Conservation (phyloP, 2,797 vertebrate genomes). For the Sphenopsis melanotis region DNA sequence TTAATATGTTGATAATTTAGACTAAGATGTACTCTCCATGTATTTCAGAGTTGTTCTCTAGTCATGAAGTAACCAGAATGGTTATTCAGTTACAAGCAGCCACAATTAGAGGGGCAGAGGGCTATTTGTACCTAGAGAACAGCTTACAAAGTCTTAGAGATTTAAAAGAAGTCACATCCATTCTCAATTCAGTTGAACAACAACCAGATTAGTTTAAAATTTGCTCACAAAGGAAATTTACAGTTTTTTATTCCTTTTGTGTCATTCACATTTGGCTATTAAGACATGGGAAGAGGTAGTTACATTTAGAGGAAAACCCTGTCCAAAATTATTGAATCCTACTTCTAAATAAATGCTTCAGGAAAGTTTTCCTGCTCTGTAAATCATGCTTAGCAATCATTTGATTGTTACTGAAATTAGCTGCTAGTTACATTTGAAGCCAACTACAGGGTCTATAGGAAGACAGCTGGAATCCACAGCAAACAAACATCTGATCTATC, state of each 20-base stretch:
- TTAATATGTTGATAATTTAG: not conserved
- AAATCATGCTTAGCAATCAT: not conserved
- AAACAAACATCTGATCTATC: not conserved
- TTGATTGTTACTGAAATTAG: not conserved
- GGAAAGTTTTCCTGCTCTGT: not conserved
- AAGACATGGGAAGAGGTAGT: not conserved
- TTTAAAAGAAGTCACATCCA: not conserved
- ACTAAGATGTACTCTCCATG: not conserved
- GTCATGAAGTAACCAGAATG: not conserved
- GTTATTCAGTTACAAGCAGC: not conserved
- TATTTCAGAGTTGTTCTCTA: not conserved
- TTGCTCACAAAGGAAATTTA: not conserved
- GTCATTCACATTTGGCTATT: not conserved
- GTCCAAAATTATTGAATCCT: not conserved
- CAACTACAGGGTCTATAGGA: not conserved
- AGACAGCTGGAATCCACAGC: not conserved
- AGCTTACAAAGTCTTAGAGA: not conserved
- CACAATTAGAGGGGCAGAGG: not conserved
- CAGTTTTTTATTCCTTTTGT: not conserved
- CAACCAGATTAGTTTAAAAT: not conserved
- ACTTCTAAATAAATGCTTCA: not conserved
- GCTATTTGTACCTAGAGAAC: not conserved
- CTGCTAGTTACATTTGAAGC: not conserved
- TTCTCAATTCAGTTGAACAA: not conserved
- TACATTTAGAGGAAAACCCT: not conserved